phyloP scores from a whole-genome alignment of 2,888 invertebrate genomes.

The Agrenia bidenticulata region DNA sequence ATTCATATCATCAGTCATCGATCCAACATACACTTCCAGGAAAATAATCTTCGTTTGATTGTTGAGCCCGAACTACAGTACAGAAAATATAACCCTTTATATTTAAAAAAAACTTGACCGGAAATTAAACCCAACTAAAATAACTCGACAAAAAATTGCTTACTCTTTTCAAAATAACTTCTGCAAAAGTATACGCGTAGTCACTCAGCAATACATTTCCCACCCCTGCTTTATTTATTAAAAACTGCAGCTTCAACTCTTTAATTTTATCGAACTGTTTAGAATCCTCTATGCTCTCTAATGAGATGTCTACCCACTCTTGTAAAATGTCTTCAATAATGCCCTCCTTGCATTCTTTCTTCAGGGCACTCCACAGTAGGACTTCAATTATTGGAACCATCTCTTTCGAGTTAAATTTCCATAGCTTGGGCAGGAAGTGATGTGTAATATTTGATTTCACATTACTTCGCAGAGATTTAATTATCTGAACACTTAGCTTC shows the following conservation, averaged over 20 bases:
- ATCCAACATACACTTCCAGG: slow-evolving; percentile 33
- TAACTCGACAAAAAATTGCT: not conserved
- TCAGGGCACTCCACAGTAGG: not conserved
- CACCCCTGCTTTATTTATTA: not conserved
- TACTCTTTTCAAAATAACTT: slow-evolving; percentile 9
- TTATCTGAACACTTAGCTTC: not conserved
- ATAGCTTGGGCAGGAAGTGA: not conserved
- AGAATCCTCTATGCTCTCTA: not conserved
- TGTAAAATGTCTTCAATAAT: not conserved
- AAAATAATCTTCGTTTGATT: slow-evolving; percentile 8
- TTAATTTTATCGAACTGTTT: not conserved
- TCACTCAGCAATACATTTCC: not conserved
- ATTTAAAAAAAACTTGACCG: no score
- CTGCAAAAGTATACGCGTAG: not conserved
- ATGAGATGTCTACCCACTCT: not conserved
- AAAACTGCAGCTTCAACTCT: not conserved
- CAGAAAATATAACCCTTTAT: no score
- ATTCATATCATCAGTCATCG: slow-evolving; percentile 37
- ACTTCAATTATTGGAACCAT: not conserved
- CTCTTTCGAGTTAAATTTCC: not conserved
- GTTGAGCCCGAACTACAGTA: slow-evolving; percentile 29
- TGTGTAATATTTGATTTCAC: no score
- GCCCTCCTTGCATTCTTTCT: not conserved
- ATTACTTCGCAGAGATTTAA: not conserved
- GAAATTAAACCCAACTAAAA: no score